These are phyloP conservation scores for Porites lobata DNA, from an alignment of 92 coral and sea anemone genomes.

Conservation along the genomic window DNA sequence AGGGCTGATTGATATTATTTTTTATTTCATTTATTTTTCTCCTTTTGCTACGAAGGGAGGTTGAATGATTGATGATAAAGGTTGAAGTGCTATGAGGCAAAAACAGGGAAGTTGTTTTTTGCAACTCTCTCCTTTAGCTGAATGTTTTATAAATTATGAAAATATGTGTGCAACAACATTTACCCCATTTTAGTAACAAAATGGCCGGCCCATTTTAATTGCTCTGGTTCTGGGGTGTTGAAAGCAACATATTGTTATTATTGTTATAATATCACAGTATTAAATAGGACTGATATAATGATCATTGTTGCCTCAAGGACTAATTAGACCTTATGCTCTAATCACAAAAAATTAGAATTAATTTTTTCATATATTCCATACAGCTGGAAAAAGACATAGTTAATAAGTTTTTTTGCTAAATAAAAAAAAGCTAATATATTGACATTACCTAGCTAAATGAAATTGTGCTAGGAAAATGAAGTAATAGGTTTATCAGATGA, in stretches of 20 bases:
- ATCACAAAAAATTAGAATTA: no score
- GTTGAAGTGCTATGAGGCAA: background rate
- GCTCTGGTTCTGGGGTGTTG: slow-evolving; percentile 2
- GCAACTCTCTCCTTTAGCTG: background rate
- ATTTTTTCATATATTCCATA: no score
- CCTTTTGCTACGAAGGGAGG: background rate
- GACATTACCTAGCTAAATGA: no score
- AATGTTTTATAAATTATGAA: background rate
- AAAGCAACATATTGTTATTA: background rate
- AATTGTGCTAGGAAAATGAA: no score
- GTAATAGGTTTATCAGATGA: no score
- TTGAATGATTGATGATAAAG: background rate
- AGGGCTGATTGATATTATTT: background rate
- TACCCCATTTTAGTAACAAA: slow-evolving; percentile 14
- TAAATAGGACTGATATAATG: no score
- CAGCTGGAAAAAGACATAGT: no score
- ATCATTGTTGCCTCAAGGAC: no score
- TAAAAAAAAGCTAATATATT: no score
- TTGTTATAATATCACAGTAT: background rate
- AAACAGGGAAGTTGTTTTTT: background rate
- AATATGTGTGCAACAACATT: background rate
- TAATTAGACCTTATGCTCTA: no score
- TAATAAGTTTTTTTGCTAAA: no score
- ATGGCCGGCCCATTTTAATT: slow-evolving; percentile 11
- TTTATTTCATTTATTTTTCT: background rate